Evolutionary conservation across 2,113 vertebrate genomes (phyloP), one percentile per base, ranked within the genome.

Genomic region (Tautogolabrus adspersus): DNA sequence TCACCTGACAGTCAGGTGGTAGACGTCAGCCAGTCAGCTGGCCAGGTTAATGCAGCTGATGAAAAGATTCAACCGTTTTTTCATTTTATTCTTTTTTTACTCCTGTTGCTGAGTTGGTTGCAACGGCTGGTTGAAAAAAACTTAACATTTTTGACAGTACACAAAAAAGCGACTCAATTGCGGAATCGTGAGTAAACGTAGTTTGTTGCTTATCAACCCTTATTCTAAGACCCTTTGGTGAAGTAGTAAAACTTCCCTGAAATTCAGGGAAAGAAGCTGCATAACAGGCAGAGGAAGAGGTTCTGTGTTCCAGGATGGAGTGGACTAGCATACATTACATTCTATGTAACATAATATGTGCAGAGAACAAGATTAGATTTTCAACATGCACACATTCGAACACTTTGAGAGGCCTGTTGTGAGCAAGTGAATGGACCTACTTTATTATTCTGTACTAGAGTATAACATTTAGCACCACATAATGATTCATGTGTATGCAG

Each of bases 331-430:
- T 56, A 10, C 38, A 6, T 40, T 8, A 10, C 38, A 40, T 40
- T 8, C 10, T 22, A 38, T 23, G 59, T 70, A 37, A 18, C n/a
- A 23, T 19, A 34, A 26, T 19, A 46, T 75, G 66, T 75, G 65
- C 18, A 51, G 65, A 70, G 49, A 74, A n/a, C 58, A 60, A 68
- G 69, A 77, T 77, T 74, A 47, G 3, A 65, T 76, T 83, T 66
- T 18, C 56, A 64, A n/a, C 16, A 8, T 77, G 69, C 46, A 34
- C 1, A 54, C 64, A 21, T 54, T 21, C 22, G 44, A 23, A 49
- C 66, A 44, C 60, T 10, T 30, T 47, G 23, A 65, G 2, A 37
- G 16, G 55, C 9, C 46, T n/a, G 37, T 38, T 23, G 7, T 46
- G 60, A 19, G 26, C 23, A 47, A 38, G 18, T 12, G 12, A 62